Base-by-base conservation (phyloP, 2,797 vertebrate genomes). In the Podargus strigoides region DNA sequence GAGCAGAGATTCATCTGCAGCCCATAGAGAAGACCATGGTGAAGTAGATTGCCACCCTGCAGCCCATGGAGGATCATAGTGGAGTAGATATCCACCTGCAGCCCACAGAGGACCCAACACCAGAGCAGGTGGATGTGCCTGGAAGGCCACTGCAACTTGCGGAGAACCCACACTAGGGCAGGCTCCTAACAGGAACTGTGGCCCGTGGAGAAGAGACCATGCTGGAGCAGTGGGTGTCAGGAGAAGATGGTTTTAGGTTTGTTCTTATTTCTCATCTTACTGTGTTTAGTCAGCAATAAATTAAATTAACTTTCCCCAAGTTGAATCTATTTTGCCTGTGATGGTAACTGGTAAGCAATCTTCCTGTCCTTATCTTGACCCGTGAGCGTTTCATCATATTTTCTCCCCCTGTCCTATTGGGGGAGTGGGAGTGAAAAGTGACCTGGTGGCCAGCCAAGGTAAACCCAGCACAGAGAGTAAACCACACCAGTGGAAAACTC, bases 51-150 rank as follows among this genome's bases (percentile, higher is more conserved):
- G 37, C 22, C 4, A 8, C 17, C 9, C 10, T 42, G 24, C 15
- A 66, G 37, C 6, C 26, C 10, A 24, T 32, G 12, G 10, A 70
- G 7, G 8, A 37, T 12, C 5, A 16, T 5, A 3, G 7, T 32
- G 5, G 20, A 74, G 28, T 6, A 70, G 9, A 58, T 23, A 34
- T 9, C 7, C 11, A 49, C 26, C 13, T 68, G 44, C 11, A 76
- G 14, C 9, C 32, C 9, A 5, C 1, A 39, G 17, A 73, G 2
- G 7, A 28, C 8, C 6, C 24, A 19, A 2, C 2, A 1, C 12
- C 17, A 24, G 22, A 30, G 28, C 10, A 58, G 3, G 3, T 12
- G 7, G 12, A 3, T 18, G 7, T 6, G 6, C 10, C 36, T 21
- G 42, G 26, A 82, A 23, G 18, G 8, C 14, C 56, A 16, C 7